phyloP scores from a whole-genome alignment of 2,113 vertebrate genomes.

The Talpa occidentalis region DNA sequence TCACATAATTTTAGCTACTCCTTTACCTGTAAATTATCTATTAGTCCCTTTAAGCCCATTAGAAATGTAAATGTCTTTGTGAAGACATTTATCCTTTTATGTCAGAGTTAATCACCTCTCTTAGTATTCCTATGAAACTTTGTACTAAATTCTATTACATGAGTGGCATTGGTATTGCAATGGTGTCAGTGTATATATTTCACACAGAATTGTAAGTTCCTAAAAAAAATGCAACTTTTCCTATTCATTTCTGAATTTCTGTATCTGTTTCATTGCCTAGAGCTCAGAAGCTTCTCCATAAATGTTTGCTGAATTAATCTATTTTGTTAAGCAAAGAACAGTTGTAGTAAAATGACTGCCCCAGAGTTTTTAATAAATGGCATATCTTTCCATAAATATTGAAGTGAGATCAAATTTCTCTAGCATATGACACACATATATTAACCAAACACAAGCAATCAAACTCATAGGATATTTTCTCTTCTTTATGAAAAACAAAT shows the following conservation, averaged over 20 bases:
- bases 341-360: not conserved
- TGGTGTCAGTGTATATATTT: not conserved
- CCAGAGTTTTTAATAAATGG: slow-evolving; percentile 40
- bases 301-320: slow-evolving; percentile 56
- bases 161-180: not conserved
- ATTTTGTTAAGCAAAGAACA: slow-evolving; percentile 51
- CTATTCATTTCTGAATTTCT: not conserved
- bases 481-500: not conserved
- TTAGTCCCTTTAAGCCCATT: not conserved
- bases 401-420: slow-evolving; percentile 19
- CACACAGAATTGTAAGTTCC: not conserved
- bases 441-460: slow-evolving; percentile 16
- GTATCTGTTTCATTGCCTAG: not conserved
- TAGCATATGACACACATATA: not conserved
- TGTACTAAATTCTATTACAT: not conserved
- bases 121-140: not conserved
- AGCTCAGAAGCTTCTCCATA: slow-evolving; percentile 22
- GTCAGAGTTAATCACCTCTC: not conserved
- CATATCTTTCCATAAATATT: slow-evolving; percentile 2
- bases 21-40: not conserved
- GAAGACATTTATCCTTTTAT: not conserved
- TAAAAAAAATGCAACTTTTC: slow-evolving; percentile 3
- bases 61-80: not conserved
- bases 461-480: not conserved
- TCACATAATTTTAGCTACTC: not conserved